Conservation (phyloP, 2,888 invertebrate species). For the Glaucopsyche alexis region DNA sequence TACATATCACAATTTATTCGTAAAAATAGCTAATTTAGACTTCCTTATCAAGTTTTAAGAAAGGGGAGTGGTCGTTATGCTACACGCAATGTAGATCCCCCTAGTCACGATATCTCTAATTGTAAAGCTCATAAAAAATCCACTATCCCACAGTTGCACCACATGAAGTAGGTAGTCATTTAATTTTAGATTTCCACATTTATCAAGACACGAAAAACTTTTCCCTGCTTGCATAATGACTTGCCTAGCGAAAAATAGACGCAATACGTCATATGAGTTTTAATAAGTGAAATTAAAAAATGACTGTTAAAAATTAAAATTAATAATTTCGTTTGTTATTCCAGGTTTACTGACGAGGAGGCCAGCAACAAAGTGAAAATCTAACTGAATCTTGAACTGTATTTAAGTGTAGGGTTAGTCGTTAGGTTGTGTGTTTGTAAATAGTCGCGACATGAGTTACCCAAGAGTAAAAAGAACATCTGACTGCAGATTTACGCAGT, state of each 20-base stretch:
- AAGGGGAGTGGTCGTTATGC: neutral
- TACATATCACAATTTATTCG: neutral
- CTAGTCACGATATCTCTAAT: neutral
- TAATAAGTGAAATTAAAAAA: neutral
- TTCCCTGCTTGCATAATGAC: too few relatives aligned
- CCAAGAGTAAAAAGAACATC: neutral
- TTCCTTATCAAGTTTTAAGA: neutral
- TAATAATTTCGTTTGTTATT: slow-evolving; percentile 39
- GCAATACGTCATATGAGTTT: neutral
- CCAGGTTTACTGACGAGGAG: slow-evolving; percentile 60
- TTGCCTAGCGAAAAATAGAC: too few relatives aligned
- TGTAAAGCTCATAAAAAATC: too few relatives aligned
- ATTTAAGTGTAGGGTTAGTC: slow-evolving; percentile 49
- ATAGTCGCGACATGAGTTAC: slow-evolving; percentile 42
- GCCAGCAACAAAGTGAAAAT: slow-evolving; percentile 53
- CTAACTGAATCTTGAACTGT: slow-evolving; percentile 55
- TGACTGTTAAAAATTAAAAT: neutral
- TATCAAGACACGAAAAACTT: too few relatives aligned
- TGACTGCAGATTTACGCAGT: neutral
- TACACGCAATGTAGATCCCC: neutral
- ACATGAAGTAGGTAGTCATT: neutral
- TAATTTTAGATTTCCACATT: neutral
- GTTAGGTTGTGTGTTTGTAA: slow-evolving; percentile 50
- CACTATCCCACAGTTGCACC: too few relatives aligned
- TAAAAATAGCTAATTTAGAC: neutral